phyloP scores from a whole-genome alignment of 1,140 invertebrate species.

The Pseudomyrmex concolor region DNA sequence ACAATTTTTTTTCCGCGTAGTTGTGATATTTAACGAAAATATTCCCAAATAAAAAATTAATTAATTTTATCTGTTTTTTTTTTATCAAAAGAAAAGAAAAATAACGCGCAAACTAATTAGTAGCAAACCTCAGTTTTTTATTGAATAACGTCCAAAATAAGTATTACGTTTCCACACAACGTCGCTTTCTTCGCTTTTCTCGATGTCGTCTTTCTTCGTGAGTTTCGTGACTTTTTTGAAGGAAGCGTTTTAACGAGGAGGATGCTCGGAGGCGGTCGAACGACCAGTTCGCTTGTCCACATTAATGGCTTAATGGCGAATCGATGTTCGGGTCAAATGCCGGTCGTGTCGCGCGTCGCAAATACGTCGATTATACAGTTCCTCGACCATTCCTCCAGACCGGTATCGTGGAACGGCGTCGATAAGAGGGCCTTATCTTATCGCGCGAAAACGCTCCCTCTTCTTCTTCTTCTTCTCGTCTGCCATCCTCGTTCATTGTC shows the following conservation, averaged over 20 bases:
- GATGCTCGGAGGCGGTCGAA: conserved; percentile 7
- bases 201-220: not conserved
- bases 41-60: too few relatives aligned
- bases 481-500: conserved; percentile 38
- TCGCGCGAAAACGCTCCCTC: conserved; percentile 81
- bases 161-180: not conserved
- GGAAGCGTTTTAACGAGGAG: conserved; percentile 62
- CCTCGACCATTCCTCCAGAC: conserved; percentile 35
- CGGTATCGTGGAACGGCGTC: conserved; percentile 69
- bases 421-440: conserved; percentile 83
- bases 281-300: conserved; percentile 35
- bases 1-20: too few relatives aligned
- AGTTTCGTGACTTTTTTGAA: conserved; percentile 20
- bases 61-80: too few relatives aligned
- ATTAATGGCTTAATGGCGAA: conserved; percentile 81
- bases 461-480: conserved; percentile 61
- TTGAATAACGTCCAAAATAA: not conserved
- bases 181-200: not conserved
- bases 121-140: too few relatives aligned
- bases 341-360: conserved; percentile 65
- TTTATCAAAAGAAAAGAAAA: too few relatives aligned
- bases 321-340: conserved; percentile 78
- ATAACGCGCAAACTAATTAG: too few relatives aligned
- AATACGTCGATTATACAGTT: conserved; percentile 68
- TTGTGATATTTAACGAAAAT: too few relatives aligned